Percentiles rank a stretch among this genome's conserved stretches.
These are phyloP conservation scores for Oryzias sinensis DNA, from an alignment of 2,797 vertebrate species.

Conservation along the genomic window DNA sequence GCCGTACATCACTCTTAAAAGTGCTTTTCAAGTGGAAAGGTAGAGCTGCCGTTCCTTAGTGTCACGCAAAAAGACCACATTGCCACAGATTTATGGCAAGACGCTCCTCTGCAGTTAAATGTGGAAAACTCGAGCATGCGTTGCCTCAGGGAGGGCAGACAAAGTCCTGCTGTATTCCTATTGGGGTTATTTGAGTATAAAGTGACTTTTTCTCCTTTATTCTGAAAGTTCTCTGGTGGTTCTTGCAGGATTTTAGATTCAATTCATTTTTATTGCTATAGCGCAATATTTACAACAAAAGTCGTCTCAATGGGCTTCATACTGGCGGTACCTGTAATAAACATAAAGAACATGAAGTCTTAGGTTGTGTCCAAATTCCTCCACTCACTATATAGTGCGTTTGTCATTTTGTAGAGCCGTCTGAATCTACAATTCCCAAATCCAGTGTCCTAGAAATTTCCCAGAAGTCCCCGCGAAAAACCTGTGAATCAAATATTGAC, in stretches of 20 bases:
- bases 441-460: too few species aligned
- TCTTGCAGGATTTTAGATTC: conserved; percentile 4
- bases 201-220: conserved; percentile 32
- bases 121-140: not conserved
- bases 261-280: too few species aligned
- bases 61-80: conserved; percentile 9
- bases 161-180: conserved; percentile 11
- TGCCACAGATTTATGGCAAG: not conserved
- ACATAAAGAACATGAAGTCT: too few species aligned
- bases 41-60: conserved; percentile 8
- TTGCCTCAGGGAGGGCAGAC: not conserved
- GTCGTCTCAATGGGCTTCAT: too few species aligned
- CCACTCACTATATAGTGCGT: too few species aligned
- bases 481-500: too few species aligned
- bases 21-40: conserved; percentile 2
- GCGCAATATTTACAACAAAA: too few species aligned
- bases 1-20: conserved; percentile 30
- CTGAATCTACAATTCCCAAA: too few species aligned
- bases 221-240: conserved; percentile 5
- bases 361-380: too few species aligned
- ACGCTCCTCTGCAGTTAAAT: conserved; percentile 3
- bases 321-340: too few species aligned
- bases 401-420: too few species aligned
- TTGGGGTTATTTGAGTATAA: conserved; percentile 13
- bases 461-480: too few species aligned